A percentile compares a stretch with the other conserved stretches of the same genome.
Evolutionary conservation across 1,140 invertebrate genomes (phyloP).

Genomic region (Idris sp.): DNA sequence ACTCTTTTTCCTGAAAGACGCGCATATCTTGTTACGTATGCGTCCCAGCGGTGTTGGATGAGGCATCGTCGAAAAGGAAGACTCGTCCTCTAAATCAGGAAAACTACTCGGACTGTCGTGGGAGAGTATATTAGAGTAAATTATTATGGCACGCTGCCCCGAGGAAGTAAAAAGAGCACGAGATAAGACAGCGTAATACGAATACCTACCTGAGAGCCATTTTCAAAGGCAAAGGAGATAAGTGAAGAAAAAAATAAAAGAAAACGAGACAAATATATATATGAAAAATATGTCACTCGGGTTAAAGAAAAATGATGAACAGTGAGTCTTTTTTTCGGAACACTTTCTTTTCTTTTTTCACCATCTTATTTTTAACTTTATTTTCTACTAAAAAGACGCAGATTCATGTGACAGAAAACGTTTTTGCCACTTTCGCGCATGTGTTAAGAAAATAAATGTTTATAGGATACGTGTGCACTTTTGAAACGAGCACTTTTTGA

Average conservation of each 20-base stretch:
- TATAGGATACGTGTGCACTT: background rate
- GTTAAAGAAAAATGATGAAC: conserved; percentile 52
- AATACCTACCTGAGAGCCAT: conserved; percentile 47
- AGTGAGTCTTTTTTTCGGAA: conserved; percentile 24
- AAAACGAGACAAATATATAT: conserved; percentile 40
- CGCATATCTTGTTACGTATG: conserved; percentile 44
- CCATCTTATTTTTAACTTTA: conserved; percentile 25
- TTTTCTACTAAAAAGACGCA: conserved; percentile 27
- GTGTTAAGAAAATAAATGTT: conserved; percentile 7
- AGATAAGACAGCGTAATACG: conserved; percentile 62
- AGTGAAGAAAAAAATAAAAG: conserved; percentile 39
- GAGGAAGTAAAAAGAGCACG: conserved; percentile 51
- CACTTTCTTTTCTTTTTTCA: conserved; percentile 12
- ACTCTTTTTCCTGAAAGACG: too few relatives aligned
- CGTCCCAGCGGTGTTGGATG: conserved; percentile 48
- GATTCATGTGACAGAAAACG: conserved; percentile 35
- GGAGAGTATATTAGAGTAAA: conserved; percentile 63
- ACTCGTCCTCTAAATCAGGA: conserved; percentile 59
- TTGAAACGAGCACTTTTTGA: conserved; percentile 5
- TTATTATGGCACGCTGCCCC: conserved; percentile 60
- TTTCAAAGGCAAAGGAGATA: conserved; percentile 48
- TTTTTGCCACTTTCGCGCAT: background rate
- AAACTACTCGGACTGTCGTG: conserved; percentile 60
- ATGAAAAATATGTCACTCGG: conserved; percentile 54
- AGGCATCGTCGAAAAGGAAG: conserved; percentile 60